Evolutionary conservation across 2,888 invertebrate genomes (phyloP), one percentile per base, ranked within the genome.

Genomic region (Ectobius pallidus): DNA sequence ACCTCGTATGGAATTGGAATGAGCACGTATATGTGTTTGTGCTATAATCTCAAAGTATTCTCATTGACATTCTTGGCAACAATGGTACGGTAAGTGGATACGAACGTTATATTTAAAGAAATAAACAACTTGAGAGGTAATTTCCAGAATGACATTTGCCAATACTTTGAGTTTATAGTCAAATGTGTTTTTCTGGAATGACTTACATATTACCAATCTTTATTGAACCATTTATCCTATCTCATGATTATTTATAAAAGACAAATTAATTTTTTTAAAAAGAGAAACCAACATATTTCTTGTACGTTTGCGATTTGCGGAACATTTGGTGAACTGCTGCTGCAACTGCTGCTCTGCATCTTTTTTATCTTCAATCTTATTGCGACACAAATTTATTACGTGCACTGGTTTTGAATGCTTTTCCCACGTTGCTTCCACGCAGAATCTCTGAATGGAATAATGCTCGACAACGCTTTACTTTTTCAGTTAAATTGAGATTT

Each of bases 341-440:
- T 55, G 65, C 42, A 2, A 16, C 27, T 55, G 55, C 55, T 55
- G 58, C 30, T 65, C 34, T 65, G 65, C 46, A 65, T 46, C 46
- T 22, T 65, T 65, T 46, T 30, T 39, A 22, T 42, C 46, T 27
- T 65, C 18, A 14, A 25, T 25, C 30, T 25, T 42, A 46, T 7
- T 42, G 27, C 65, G 18, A 9, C 46, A 65, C 46, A 46, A 27
- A 27, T 16, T 55, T 65, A 65, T 46, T 65, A 65, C 27, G 65
- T 65, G 65, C 65, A 65, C 65, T 65, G 65, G 32, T 44, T 58
- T 65, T 65, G 65, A 46, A 22, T n/a, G 34, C 69, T 69, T 71
- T 71, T 71, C 71, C 71, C 71, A 63, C 71, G 18, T 71, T 71
- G 71, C 71, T 71, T 71, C 71, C 71, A 63, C 44, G 44, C 70